Evolutionary conservation across 2,113 vertebrate species (phyloP).

Genomic region (Tupaia tana): DNA sequence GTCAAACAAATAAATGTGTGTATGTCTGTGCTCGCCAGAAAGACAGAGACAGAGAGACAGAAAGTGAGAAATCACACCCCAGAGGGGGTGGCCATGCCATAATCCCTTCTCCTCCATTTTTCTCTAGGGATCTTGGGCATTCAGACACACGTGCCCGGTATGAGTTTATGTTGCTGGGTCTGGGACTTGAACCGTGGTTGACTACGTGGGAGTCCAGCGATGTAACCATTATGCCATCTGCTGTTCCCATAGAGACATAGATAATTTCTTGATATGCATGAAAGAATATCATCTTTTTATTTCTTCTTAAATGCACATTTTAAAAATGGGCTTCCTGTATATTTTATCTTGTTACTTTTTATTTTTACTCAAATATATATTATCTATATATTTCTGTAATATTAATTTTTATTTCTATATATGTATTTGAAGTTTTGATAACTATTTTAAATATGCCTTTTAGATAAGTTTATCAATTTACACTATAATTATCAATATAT

Average conservation of each 20-base stretch:
- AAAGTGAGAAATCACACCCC: too few species aligned
- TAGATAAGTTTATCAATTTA: background rate
- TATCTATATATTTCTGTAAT: background rate
- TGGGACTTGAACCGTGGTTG: too few species aligned
- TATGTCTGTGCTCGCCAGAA: too few species aligned
- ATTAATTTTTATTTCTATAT: background rate
- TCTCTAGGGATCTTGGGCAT: too few species aligned
- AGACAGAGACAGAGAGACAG: too few species aligned
- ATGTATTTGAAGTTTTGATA: background rate
- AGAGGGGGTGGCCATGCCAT: too few species aligned
- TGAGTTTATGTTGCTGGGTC: too few species aligned
- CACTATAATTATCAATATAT: background rate
- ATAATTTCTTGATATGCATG: background rate
- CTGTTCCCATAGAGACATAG: background rate
- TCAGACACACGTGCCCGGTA: too few species aligned
- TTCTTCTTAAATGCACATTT: background rate
- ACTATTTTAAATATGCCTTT: background rate
- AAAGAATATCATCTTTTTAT: background rate
- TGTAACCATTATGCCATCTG: too few species aligned
- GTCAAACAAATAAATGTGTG: background rate
- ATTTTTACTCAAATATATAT: background rate
- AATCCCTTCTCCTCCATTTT: too few species aligned
- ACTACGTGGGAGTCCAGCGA: too few species aligned
- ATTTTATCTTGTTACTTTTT: background rate
- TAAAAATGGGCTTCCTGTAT: background rate